Percentiles rank a stretch among this genome's conserved stretches.
Evolutionary conservation across 2,797 vertebrate genomes (phyloP).

Genomic region (Uromys caudimaculatus): DNA sequence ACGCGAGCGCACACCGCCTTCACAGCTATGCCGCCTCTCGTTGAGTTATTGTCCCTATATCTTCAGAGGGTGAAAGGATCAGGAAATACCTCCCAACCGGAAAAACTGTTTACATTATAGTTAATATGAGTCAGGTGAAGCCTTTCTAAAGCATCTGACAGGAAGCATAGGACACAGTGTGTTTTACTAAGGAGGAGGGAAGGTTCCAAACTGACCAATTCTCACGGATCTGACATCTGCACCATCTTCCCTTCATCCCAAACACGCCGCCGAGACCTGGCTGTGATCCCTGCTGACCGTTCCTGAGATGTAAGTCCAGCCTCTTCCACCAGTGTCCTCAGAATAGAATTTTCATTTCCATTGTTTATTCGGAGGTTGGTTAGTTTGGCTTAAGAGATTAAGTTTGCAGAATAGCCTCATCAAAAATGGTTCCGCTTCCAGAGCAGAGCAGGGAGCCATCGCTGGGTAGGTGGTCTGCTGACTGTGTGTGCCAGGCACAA

Average conservation of each 20-base stretch:
- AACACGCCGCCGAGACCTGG: not conserved
- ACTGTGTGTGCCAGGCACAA: not conserved
- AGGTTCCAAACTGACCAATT: not conserved
- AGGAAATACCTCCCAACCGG: not conserved
- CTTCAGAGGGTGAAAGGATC: not conserved
- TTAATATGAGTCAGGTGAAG: not conserved
- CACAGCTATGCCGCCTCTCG: not conserved
- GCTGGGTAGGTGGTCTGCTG: not conserved
- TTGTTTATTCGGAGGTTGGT: not conserved
- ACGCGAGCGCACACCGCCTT: not conserved
- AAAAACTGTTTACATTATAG: constrained; percentile 14
- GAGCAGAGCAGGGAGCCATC: not conserved
- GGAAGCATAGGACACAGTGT: not conserved
- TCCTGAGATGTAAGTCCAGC: not conserved
- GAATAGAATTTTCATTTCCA: not conserved
- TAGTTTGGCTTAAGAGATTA: not conserved
- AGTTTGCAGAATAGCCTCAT: not conserved
- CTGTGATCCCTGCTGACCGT: not conserved
- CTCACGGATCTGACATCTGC: not conserved
- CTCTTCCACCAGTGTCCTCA: not conserved
- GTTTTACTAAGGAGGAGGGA: not conserved
- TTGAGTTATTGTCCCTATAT: not conserved
- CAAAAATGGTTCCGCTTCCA: not conserved
- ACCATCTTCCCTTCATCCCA: not conserved
- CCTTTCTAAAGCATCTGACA: not conserved